phyloP scores from a whole-genome alignment of 2,113 vertebrate species.

The Rhodinocichla rosea region DNA sequence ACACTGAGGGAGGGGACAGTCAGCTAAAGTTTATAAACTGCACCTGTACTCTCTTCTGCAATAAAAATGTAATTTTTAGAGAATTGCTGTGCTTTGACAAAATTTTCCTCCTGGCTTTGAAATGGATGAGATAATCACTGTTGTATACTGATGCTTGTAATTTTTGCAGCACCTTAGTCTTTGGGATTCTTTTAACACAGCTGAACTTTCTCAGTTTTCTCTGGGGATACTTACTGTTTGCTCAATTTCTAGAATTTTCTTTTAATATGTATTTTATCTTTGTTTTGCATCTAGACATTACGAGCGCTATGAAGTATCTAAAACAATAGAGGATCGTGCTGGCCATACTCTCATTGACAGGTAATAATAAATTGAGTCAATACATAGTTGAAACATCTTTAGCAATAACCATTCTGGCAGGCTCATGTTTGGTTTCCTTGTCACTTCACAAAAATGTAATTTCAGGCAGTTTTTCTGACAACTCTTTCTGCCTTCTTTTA shows the following conservation, averaged over 20 bases:
- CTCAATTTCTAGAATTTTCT: neutral
- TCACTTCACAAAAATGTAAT: neutral
- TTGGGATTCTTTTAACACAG: neutral
- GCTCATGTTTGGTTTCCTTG: neutral
- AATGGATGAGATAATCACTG: neutral
- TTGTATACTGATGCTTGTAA: neutral
- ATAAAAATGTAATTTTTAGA: neutral
- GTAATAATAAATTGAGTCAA: neutral
- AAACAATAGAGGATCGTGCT: conserved; percentile 33
- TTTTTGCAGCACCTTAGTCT: neutral
- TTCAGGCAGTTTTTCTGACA: neutral
- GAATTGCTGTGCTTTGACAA: neutral
- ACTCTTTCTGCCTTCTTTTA: neutral
- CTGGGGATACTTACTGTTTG: neutral
- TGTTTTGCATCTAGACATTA: conserved; percentile 33
- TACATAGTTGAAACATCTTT: neutral
- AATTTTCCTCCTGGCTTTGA: neutral
- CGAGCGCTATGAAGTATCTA: conserved; percentile 42
- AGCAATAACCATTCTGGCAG: neutral
- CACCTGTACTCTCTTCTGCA: neutral
- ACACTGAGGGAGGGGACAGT: neutral
- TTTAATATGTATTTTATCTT: neutral
- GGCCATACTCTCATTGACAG: conserved; percentile 48
- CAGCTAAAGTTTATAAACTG: neutral
- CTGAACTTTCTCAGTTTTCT: neutral